Evolutionary conservation across 2,797 vertebrate genomes (phyloP).

Genomic region (Lepilemur ruficaudatus): DNA sequence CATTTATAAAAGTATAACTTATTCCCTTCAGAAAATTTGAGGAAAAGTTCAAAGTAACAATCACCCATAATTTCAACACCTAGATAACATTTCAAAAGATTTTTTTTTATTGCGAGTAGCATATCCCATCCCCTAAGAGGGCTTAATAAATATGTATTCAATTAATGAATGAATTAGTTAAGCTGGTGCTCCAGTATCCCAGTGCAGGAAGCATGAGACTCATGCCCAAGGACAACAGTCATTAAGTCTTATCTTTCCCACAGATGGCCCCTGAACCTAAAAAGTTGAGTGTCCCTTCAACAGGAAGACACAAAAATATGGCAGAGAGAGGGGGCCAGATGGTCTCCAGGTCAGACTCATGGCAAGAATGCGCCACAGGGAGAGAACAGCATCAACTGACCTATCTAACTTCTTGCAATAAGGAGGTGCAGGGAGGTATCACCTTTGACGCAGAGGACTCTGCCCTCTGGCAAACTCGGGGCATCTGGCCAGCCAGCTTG

Average conservation of each 20-base stretch:
- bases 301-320: background rate
- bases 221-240: background rate
- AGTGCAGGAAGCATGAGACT: background rate
- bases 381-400: background rate
- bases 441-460: background rate
- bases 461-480: background rate
- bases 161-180: background rate
- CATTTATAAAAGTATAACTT: background rate
- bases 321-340: background rate
- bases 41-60: background rate
- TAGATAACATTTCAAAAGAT: background rate
- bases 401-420: background rate
- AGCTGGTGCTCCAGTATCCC: background rate
- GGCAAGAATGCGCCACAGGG: background rate
- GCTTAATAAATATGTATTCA: background rate
- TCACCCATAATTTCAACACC: background rate
- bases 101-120: background rate
- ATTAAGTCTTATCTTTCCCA: background rate
- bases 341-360: background rate
- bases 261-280: background rate
- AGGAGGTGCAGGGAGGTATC: background rate
- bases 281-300: background rate
- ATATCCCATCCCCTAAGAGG: background rate
- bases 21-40: background rate
- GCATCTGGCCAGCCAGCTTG: background rate